Evolutionary conservation across 2,113 vertebrate genomes (phyloP).

Genomic region (Cyphomyrus plagiostoma): DNA sequence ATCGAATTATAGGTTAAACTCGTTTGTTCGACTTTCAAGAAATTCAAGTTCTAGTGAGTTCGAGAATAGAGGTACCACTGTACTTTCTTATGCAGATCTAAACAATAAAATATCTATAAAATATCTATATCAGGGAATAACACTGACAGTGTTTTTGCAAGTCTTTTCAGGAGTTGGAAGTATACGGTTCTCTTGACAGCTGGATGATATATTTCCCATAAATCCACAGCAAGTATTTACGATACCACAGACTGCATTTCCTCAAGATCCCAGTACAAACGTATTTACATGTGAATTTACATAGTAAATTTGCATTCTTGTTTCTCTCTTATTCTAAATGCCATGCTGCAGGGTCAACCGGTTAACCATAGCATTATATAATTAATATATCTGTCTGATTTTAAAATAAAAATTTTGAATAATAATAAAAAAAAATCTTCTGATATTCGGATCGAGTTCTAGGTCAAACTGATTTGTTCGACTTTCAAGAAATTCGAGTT

Average conservation of each 20-base stretch:
- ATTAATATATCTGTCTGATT: not conserved
- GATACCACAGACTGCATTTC: not conserved
- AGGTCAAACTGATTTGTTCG: too few relatives aligned
- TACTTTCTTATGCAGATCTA: not conserved
- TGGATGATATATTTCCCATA: not conserved
- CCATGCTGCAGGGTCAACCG: not conserved
- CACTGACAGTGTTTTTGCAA: not conserved
- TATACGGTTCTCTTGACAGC: not conserved
- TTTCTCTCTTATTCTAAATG: not conserved
- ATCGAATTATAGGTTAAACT: too few relatives aligned
- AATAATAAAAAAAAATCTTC: too few relatives aligned
- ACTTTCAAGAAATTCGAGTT: too few relatives aligned
- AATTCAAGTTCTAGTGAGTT: too few relatives aligned
- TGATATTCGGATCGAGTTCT: too few relatives aligned
- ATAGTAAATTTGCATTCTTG: not conserved
- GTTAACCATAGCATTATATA: not conserved
- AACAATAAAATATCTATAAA: not conserved
- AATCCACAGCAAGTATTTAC: not conserved
- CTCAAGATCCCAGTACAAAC: not conserved
- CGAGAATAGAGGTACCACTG: too few relatives aligned
- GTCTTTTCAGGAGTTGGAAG: not conserved
- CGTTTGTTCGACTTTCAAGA: too few relatives aligned
- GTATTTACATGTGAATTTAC: conserved; percentile 1
- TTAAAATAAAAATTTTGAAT: too few relatives aligned
- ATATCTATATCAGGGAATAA: not conserved